These are phyloP conservation scores for Mirounga angustirostris DNA, from an alignment of 2,113 vertebrate genomes.

Conservation along the genomic window DNA sequence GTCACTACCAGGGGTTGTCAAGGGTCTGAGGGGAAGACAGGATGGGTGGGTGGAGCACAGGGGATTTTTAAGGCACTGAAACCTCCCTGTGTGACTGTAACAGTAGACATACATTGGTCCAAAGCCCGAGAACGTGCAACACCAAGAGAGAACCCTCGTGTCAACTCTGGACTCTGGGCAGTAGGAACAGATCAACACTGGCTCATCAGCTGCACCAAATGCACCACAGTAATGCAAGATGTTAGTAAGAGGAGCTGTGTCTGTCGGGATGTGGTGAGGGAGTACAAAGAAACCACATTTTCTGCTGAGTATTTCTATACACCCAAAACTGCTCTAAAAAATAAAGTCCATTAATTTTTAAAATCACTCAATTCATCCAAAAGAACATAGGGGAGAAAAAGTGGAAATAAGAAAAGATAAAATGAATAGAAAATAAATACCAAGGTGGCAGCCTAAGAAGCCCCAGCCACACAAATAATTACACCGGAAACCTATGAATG, in stretches of 20 bases:
- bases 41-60: background rate
- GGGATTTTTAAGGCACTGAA: fast-evolving
- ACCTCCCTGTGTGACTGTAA: fast-evolving
- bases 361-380: background rate
- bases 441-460: background rate
- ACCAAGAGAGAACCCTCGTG: background rate
- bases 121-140: background rate
- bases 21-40: fast-evolving
- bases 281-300: fast-evolving
- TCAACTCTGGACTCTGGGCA: background rate
- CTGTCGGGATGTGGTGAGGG: fast-evolving
- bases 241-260: fast-evolving
- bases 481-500: background rate
- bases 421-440: background rate
- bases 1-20: background rate
- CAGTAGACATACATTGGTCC: fast-evolving
- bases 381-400: background rate
- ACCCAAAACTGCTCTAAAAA: background rate
- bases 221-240: fast-evolving
- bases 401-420: background rate
- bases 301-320: background rate
- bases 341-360: background rate
- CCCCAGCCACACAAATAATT: background rate
- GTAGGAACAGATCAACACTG: fast-evolving
- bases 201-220: fast-evolving